These are phyloP conservation scores for Scaptomyza caliginosa DNA, from an alignment of 2,888 invertebrate genomes.

Conservation along the genomic window DNA sequence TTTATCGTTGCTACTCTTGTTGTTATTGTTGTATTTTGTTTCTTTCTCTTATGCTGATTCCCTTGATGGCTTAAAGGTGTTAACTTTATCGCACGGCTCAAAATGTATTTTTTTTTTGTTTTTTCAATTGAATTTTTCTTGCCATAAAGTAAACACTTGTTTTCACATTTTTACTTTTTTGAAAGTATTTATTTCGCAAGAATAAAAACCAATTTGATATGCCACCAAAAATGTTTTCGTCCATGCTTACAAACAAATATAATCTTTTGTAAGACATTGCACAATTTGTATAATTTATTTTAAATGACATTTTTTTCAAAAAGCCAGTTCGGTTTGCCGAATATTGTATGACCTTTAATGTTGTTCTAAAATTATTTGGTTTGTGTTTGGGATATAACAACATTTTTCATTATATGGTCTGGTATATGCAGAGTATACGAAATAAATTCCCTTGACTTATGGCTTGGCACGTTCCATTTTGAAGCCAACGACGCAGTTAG, in stretches of 20 bases:
- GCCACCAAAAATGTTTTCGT: conserved; percentile 12
- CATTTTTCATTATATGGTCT: no score
- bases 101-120: conserved; percentile 26
- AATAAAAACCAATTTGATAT: conserved; percentile 69
- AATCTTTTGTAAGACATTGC: conserved; percentile 28
- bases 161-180: conserved; percentile 38
- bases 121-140: conserved; percentile 35
- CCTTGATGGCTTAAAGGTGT: conserved; percentile 74
- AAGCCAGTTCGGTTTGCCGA: not conserved
- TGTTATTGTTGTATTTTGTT: conserved; percentile 22
- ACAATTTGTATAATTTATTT: conserved; percentile 59
- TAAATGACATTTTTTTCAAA: conserved; percentile 40
- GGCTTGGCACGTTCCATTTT: conserved; percentile 61
- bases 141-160: conserved; percentile 67
- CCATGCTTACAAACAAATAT: conserved; percentile 4
- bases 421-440: not conserved
- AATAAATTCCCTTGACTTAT: conserved; percentile 31
- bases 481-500: conserved; percentile 16
- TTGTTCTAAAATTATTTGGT: no score
- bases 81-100: conserved; percentile 67
- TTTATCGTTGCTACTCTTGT: conserved; percentile 8
- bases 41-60: conserved; percentile 46
- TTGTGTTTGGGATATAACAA: no score
- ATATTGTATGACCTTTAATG: no score
- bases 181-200: conserved; percentile 35